These are phyloP conservation scores for Plectropomus leopardus DNA, from an alignment of 2,113 vertebrate genomes.

Conservation along the genomic window DNA sequence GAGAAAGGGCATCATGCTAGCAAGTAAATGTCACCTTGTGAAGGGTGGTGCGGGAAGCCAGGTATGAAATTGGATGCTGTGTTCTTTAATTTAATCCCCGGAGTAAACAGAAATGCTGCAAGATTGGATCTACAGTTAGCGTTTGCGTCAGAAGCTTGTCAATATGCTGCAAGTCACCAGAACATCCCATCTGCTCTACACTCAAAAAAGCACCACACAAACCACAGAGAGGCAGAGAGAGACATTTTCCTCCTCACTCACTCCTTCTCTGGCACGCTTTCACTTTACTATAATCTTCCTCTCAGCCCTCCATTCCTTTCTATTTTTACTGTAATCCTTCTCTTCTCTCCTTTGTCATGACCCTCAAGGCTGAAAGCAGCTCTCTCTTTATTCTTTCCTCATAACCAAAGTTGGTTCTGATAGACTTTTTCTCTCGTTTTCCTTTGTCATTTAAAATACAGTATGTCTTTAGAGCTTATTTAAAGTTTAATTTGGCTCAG, in stretches of 20 bases:
- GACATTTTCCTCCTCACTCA: constrained; percentile 3
- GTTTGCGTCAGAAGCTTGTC: constrained; percentile 54
- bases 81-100: constrained; percentile 83
- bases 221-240: constrained; percentile 11
- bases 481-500: constrained; percentile 35
- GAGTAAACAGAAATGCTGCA: constrained; percentile 74
- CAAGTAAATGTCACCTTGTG: constrained; percentile 72
- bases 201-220: constrained; percentile 22
- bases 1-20: constrained; percentile 65
- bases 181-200: constrained; percentile 13
- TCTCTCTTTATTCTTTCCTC: constrained; percentile 35
- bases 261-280: constrained; percentile 41
- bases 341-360: constrained; percentile 52
- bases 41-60: constrained; percentile 70
- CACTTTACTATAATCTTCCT: constrained; percentile 54
- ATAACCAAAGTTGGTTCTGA: constrained; percentile 41
- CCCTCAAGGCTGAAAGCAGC: constrained; percentile 37
- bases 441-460: constrained; percentile 45
- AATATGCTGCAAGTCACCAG: constrained; percentile 54
- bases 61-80: constrained; percentile 86
- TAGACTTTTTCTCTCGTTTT: constrained; percentile 25
- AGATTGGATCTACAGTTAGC: constrained; percentile 68
- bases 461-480: constrained; percentile 51
- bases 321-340: constrained; percentile 65
- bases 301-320: constrained; percentile 38